Evolutionary conservation across 2,797 vertebrate genomes (phyloP).

Genomic region (Myotis planiceps): DNA sequence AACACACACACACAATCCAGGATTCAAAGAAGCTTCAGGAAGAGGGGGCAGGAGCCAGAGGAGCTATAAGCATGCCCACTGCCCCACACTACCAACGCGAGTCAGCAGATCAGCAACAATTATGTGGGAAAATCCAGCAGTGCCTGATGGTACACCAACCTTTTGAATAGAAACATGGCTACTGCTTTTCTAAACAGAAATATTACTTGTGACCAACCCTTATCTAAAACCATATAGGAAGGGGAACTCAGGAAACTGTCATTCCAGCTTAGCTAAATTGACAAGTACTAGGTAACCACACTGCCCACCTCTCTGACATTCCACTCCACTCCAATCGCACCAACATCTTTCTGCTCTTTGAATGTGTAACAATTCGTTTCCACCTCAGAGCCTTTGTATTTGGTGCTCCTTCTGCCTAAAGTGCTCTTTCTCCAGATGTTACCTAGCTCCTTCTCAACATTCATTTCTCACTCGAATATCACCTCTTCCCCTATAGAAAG

Average conservation of each 20-base stretch:
- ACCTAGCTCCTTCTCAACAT: neutral
- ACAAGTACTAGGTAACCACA: neutral
- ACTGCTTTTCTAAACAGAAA: neutral
- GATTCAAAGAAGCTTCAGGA: neutral
- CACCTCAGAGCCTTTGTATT: neutral
- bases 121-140: neutral
- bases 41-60: neutral
- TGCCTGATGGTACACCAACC: neutral
- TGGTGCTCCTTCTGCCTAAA: neutral
- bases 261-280: neutral
- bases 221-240: neutral
- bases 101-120: neutral
- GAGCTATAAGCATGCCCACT: neutral
- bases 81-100: neutral
- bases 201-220: neutral
- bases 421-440: neutral
- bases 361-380: neutral
- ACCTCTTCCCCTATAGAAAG: neutral
- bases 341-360: neutral
- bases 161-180: neutral
- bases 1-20: neutral
- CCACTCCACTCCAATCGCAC: neutral
- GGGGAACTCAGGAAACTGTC: neutral
- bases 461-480: neutral
- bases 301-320: neutral